Percentiles rank a stretch among this genome's conserved stretches.
Evolutionary conservation across 2,888 invertebrate genomes (phyloP).

Genomic region (Panzeria rudis): DNA sequence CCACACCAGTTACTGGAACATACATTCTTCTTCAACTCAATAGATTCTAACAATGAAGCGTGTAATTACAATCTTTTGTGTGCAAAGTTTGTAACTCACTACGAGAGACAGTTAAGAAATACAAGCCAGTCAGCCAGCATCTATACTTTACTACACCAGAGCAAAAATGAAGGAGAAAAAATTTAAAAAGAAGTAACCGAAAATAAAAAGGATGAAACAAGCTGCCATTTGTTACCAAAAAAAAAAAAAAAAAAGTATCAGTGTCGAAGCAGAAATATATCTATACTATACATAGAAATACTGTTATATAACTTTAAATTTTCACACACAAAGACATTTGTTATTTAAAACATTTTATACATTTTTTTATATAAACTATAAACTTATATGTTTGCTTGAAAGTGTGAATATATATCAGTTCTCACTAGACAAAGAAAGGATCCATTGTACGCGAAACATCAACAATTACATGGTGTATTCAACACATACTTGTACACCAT

Average conservation of each 20-base stretch:
- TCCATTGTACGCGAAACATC: constrained; percentile 43
- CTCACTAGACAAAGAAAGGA: constrained; percentile 35
- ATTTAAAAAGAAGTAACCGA: background rate
- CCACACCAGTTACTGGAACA: background rate
- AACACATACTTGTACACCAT: constrained; percentile 36
- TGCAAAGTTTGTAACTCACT: constrained; percentile 69
- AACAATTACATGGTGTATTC: constrained; percentile 67
- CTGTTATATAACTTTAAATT: constrained; percentile 35
- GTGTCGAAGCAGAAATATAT: constrained; percentile 38
- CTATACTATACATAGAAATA: constrained; percentile 34
- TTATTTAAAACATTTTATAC: constrained; percentile 49
- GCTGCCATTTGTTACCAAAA: constrained; percentile 65
- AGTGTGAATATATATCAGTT: constrained; percentile 72
- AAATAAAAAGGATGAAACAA: constrained; percentile 47
- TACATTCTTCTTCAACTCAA: constrained; percentile 34
- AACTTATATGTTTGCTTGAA: constrained; percentile 22
- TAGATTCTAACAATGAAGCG: constrained; percentile 82
- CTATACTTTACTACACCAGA: constrained; percentile 12
- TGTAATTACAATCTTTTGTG: constrained; percentile 83
- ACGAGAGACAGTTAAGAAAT: constrained; percentile 59
- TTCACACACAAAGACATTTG: constrained; percentile 41
- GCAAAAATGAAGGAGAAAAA: constrained; percentile 5
- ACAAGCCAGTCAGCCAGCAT: constrained; percentile 41
- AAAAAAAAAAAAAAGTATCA: constrained; percentile 34
- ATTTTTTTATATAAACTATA: constrained; percentile 44